phyloP scores from a whole-genome alignment of 2,797 vertebrate genomes.

The Champsocephalus esox region DNA sequence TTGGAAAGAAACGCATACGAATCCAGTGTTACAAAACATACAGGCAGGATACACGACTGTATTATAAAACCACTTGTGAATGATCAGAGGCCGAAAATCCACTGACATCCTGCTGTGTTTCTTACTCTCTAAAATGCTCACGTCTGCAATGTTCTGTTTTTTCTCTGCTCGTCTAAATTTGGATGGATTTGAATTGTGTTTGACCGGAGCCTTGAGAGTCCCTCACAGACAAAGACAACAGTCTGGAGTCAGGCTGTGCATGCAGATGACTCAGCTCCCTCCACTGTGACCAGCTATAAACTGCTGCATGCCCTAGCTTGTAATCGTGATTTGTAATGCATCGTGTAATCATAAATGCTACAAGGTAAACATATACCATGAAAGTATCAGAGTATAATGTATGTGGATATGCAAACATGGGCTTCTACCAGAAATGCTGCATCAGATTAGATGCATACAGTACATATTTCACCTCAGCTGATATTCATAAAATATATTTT shows the following conservation, averaged over 20 bases:
- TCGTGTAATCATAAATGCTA: conserved; percentile 16
- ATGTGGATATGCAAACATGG: neutral
- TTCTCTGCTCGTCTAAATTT: conserved; percentile 27
- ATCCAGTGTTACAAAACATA: conserved; percentile 8
- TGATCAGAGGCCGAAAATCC: conserved; percentile 14
- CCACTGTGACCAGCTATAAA: conserved; percentile 37
- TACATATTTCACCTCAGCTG: neutral
- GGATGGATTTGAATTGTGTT: conserved; percentile 46
- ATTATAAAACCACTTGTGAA: neutral
- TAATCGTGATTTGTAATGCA: conserved; percentile 11
- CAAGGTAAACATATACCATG: neutral
- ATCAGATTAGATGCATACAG: neutral
- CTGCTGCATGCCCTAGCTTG: conserved; percentile 16
- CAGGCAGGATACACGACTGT: neutral
- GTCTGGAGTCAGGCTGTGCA: conserved; percentile 55
- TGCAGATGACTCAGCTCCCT: conserved; percentile 53
- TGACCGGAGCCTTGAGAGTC: conserved; percentile 50
- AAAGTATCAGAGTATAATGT: neutral
- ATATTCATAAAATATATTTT: neutral
- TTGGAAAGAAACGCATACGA: conserved; percentile 23
- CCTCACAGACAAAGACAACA: conserved; percentile 56
- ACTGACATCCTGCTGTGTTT: conserved; percentile 17
- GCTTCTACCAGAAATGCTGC: neutral
- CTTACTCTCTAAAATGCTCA: conserved; percentile 16
- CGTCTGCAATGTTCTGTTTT: conserved; percentile 1